Evolutionary conservation across 2,888 invertebrate genomes (phyloP), one percentile per base, ranked within the genome.

Genomic region (Deroplatys truncata): DNA sequence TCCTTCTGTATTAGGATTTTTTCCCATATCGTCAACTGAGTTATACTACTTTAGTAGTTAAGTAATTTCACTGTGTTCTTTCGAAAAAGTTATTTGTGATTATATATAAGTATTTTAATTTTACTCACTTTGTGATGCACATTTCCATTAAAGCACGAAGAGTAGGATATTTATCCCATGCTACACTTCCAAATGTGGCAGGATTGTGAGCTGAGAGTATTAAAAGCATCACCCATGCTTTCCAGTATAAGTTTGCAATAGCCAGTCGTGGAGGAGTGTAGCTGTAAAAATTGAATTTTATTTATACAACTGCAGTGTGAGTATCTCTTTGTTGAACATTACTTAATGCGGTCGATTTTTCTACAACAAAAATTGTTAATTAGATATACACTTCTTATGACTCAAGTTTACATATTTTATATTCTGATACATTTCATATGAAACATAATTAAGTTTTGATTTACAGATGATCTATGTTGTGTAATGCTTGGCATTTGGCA

Each of bases 171-270:
- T 97, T 96, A 92, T 96, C 96, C 96, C 98, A 98, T 82, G 97
- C 98, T 89, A 97, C 94, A 91, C 96, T 96, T 20, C 99, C 99
- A 94, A 98, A 97, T 25, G 96, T 96, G 0, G 95, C 94, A 0
- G 99, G 98, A 95, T 99, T 99, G 94, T 98, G 98, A 0, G 99
- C 98, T 28, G 98, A 97, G 91, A 99, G 94, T 94, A 98, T 97
- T 84, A 98, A 94, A 91, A 99, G 94, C 92, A 98, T 96, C 83
- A 96, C 94, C 98, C 99, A 99, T 29, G 97, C 97, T 93, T 98
- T 98, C 99, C 99, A 99, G 93, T 98, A 99, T 89, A 97, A 94
- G 90, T 96, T 96, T n/a, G 98, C 96, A 92, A 99, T 98, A 2
- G 98, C 98, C 92, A 99, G 94, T 91, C 96, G 96, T 0, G 99